A percentile compares a stretch with the other conserved stretches of the same genome.
phyloP scores from a whole-genome alignment of 2,888 invertebrate species.

The Diloba caeruleocephala region DNA sequence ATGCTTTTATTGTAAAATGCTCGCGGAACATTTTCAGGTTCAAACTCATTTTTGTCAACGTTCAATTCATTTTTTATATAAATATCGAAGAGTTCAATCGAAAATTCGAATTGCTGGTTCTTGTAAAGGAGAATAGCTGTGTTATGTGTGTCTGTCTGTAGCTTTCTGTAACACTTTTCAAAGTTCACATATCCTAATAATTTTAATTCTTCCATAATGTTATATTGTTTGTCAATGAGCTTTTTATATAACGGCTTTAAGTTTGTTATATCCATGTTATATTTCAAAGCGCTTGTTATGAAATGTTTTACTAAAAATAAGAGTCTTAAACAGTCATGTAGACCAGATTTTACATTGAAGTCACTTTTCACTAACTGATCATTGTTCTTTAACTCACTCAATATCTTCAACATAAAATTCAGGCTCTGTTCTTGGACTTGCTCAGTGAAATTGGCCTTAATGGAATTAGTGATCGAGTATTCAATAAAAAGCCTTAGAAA shows the following conservation, averaged over 20 bases:
- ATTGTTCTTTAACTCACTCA: constrained; percentile 60
- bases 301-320: constrained; percentile 72
- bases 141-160: constrained; percentile 79
- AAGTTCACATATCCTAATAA: constrained; percentile 67
- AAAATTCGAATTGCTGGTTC: constrained; percentile 65
- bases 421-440: constrained; percentile 63
- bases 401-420: constrained; percentile 66
- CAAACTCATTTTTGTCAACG: constrained; percentile 49
- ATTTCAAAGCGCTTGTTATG: constrained; percentile 56
- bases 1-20: constrained; percentile 82
- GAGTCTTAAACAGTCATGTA: constrained; percentile 76
- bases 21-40: constrained; percentile 72
- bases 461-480: constrained; percentile 51
- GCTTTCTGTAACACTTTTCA: constrained; percentile 71
- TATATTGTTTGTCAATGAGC: constrained; percentile 67
- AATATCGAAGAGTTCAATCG: constrained; percentile 73
- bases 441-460: constrained; percentile 49
- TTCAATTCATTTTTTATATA: constrained; percentile 72
- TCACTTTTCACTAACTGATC: constrained; percentile 78
- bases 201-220: constrained; percentile 63
- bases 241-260: constrained; percentile 56
- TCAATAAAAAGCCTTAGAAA: constrained; percentile 74
- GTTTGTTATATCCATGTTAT: constrained; percentile 54
- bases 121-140: constrained; percentile 75
- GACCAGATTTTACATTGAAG: constrained; percentile 68